Percentiles rank a stretch among this genome's conserved stretches.
These are phyloP conservation scores for Oscheius sp. DNA, from an alignment of 2,888 invertebrate genomes.

Conservation along the genomic window DNA sequence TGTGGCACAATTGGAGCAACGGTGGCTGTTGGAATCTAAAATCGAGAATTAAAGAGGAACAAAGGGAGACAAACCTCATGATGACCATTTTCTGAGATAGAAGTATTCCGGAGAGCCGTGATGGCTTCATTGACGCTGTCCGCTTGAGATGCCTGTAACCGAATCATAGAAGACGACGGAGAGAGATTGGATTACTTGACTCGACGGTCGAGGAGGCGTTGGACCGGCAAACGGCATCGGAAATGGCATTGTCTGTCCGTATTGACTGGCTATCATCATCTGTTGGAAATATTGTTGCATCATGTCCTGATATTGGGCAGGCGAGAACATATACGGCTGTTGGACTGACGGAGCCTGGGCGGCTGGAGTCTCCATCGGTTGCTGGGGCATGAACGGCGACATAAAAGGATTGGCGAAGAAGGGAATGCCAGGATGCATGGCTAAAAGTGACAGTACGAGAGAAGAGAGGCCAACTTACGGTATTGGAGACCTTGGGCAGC, in stretches of 20 bases:
- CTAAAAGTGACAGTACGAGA: slow-evolving; percentile 38
- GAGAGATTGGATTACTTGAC: slow-evolving; percentile 39
- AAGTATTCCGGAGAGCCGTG: slow-evolving; percentile 1
- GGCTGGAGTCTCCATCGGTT: slow-evolving; percentile 18
- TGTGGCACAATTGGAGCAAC: slow-evolving; percentile 36
- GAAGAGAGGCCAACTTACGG: slow-evolving; percentile 4
- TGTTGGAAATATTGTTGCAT: slow-evolving; percentile 72
- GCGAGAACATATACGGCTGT: slow-evolving; percentile 60
- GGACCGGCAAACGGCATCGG: slow-evolving; percentile 50
- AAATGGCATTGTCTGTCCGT: slow-evolving; percentile 49
- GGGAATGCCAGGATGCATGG: slow-evolving; percentile 51
- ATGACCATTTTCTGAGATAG: slow-evolving; percentile 33
- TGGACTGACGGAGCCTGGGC: slow-evolving; percentile 38
- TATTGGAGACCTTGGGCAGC: slow-evolving; percentile 32
- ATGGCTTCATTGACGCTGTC: slow-evolving; percentile 33
- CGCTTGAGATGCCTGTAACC: slow-evolving; percentile 31
- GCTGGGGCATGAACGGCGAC: slow-evolving; percentile 67
- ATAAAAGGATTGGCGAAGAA: slow-evolving; percentile 72
- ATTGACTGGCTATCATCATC: slow-evolving; percentile 59
- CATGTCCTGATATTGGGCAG: slow-evolving; percentile 71
- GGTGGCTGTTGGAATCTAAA: slow-evolving; percentile 40
- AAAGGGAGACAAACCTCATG: slow-evolving; percentile 11
- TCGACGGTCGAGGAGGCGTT: slow-evolving; percentile 37
- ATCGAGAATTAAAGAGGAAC: not conserved
- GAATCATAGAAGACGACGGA: not conserved